Percentiles rank a stretch among this genome's conserved stretches.
phyloP scores from a whole-genome alignment of 1,140 invertebrate genomes.

The Halictus rubicundus region DNA sequence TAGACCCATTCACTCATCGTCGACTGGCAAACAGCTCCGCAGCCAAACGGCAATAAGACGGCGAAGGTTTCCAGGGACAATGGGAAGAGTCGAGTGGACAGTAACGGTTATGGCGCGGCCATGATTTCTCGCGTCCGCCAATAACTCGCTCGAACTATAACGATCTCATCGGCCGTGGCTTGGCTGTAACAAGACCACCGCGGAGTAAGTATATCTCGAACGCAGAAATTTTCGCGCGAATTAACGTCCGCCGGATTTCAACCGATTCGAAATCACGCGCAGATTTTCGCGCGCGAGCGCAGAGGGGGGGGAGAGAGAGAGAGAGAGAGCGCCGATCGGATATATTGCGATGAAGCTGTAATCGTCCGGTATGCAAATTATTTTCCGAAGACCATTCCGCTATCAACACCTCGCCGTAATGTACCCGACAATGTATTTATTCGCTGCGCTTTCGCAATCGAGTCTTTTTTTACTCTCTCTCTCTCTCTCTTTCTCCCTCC shows the following conservation, averaged over 20 bases:
- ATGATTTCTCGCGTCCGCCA: not conserved
- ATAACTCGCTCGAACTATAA: not conserved
- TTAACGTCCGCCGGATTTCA: slow-evolving; percentile 1
- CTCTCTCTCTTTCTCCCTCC: not conserved
- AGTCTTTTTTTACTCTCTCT: not conserved
- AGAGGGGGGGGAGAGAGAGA: too few species aligned
- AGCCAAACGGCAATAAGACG: not conserved
- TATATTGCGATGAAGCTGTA: slow-evolving; percentile 60
- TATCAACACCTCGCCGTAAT: slow-evolving; percentile 56
- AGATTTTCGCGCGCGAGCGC: too few species aligned
- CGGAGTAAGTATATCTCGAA: not conserved
- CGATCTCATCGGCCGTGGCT: not conserved
- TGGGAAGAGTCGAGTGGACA: not conserved
- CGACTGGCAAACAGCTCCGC: not conserved
- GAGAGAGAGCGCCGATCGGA: slow-evolving; percentile 2
- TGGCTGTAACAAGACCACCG: not conserved
- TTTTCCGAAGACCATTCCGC: slow-evolving; percentile 50
- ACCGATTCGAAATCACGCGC: slow-evolving; percentile 1
- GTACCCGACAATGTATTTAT: slow-evolving; percentile 21
- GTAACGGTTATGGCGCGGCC: too few species aligned
- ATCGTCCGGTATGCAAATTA: slow-evolving; percentile 66
- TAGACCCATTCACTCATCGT: not conserved
- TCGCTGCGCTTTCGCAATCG: not conserved
- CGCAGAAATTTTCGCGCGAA: slow-evolving; percentile 10
- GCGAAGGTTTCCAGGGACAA: not conserved